Conservation (phyloP, 1,140 invertebrate species). For the Drosophila simulans region DNA sequence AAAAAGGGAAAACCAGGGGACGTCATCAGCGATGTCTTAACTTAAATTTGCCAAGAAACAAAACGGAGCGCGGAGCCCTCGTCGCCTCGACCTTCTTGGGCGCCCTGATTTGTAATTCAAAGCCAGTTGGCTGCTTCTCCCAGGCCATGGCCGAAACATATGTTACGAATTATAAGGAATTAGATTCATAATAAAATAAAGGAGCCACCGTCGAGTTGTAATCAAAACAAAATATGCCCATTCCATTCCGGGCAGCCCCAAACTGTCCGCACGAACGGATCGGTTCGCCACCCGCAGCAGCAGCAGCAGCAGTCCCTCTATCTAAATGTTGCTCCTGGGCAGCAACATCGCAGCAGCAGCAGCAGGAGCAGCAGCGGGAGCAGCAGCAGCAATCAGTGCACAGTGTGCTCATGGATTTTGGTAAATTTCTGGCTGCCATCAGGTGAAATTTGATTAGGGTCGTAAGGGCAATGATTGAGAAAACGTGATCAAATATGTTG, state of each 20-base stretch:
- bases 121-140: slow-evolving; percentile 58
- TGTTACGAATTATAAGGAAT: slow-evolving; percentile 83
- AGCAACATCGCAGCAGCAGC: slow-evolving; percentile 5
- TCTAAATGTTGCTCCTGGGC: slow-evolving; percentile 27
- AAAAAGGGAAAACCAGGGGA: slow-evolving; percentile 27
- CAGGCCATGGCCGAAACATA: slow-evolving; percentile 56
- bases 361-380: background rate
- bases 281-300: slow-evolving; percentile 33
- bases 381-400: slow-evolving; percentile 72
- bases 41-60: slow-evolving; percentile 52
- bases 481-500: slow-evolving; percentile 83
- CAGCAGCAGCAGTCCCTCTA: background rate
- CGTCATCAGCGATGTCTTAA: slow-evolving; percentile 80
- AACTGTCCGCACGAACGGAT: slow-evolving; percentile 61
- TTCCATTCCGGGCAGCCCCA: slow-evolving; percentile 15
- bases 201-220: slow-evolving; percentile 72
- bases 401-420: slow-evolving; percentile 77
- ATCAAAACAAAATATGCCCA: slow-evolving; percentile 79
- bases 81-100: slow-evolving; percentile 16
- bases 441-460: slow-evolving; percentile 83
- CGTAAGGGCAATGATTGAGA: slow-evolving; percentile 83
- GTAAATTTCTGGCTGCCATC: slow-evolving; percentile 75
- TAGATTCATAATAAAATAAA: slow-evolving; percentile 84
- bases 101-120: slow-evolving; percentile 79
- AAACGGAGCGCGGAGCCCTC: background rate